Conservation (phyloP, 2,888 invertebrate genomes). For the Onthophagus sagittarius region DNA sequence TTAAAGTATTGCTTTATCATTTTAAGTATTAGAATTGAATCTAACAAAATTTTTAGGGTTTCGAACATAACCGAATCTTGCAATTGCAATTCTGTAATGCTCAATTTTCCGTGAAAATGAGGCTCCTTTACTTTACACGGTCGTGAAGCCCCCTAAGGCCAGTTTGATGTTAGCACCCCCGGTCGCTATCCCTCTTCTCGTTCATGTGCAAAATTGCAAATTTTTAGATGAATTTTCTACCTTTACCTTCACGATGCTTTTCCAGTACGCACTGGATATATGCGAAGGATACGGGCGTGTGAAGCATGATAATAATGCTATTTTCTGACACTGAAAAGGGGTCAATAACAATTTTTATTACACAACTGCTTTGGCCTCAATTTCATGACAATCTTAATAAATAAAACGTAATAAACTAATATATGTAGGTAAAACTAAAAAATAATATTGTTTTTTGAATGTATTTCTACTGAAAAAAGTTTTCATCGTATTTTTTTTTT, state of each 20-base stretch:
- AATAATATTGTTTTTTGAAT: neutral
- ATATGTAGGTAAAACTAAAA: too few species aligned
- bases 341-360: neutral
- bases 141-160: neutral
- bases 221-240: neutral
- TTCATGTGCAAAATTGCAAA: neutral
- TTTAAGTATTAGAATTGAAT: conserved; percentile 2
- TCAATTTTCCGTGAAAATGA: neutral
- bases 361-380: neutral
- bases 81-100: neutral
- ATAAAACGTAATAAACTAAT: too few species aligned
- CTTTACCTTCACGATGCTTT: neutral
- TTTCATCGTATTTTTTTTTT: neutral
- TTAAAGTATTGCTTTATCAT: neutral
- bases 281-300: neutral
- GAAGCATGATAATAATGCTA: neutral
- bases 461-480: neutral
- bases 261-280: neutral
- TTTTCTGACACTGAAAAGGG: neutral
- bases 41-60: neutral
- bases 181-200: neutral
- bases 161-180: neutral
- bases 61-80: neutral
- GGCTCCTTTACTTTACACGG: neutral
- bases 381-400: neutral